Evolutionary conservation across 2,888 invertebrate genomes (phyloP), one percentile per base, ranked within the genome.

Genomic region (Synergus umbraculus): DNA sequence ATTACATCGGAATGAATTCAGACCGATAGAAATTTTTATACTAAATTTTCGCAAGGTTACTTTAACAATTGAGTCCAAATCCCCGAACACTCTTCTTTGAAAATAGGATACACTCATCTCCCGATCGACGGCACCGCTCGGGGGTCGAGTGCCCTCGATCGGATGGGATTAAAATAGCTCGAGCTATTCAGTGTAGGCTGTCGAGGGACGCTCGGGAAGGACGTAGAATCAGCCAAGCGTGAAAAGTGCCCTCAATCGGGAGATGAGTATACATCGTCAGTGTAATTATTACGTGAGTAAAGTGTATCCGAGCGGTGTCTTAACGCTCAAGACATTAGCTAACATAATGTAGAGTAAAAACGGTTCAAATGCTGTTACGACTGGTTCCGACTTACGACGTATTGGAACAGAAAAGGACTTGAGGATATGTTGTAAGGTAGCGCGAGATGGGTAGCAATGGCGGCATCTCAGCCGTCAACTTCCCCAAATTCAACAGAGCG

Each of bases 381-480:
- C 29, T 29, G 29, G 29, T 29, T 29, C 29, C 65, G 60, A 49
- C 15, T 73, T n/a, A 37, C n/a, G 49, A 29, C 41, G 63, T 69
- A 13, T 76, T 5, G 69, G 41, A 41, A 64, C 15, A 79, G 77
- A 77, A 78, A 67, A 44, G 46, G 79, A 58, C 65, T 69, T 76
- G 46, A 18, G 64, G 54, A 76, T 60, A 44, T 49, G 76, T 22
- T 60, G 49, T 65, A 46, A 78, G 79, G 46, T 69, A 78, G 78
- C 37, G 41, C 54, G 49, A 54, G 54, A 54, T 73, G 80, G 81
- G 80, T 83, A 86, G 86, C 87, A 88, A 86, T 88, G 87, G 88
- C 86, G 88, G 88, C 83, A 82, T 85, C 83, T 86, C 86, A 87
- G 86, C 89, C 88, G 88, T 90, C 89, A 88, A 90, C 90, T 89